Base-by-base conservation (phyloP, 2,113 vertebrate genomes). In the Triplophysa dalaica region DNA sequence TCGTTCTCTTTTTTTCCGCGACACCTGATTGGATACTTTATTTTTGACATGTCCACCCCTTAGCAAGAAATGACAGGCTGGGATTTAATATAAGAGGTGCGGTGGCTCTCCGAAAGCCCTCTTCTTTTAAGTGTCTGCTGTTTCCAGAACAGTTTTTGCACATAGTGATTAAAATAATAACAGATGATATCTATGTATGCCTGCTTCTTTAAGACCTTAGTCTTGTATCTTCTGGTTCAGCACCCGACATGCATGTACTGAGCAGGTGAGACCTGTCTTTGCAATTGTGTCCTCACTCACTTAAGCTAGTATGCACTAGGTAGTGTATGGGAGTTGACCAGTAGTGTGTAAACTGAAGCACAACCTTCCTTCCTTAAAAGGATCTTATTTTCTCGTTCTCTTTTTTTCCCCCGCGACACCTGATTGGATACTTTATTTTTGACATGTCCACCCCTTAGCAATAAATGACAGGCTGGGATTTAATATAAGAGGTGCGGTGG, bases 41-140 rank as follows among this genome's bases (percentile, higher is more conserved):
- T 75, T 85, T 78, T 85, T 70, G 82, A 84, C 75, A 89, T 86
- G 87, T 89, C 89, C 91, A 89, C 89, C 90, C 90, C 74, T 79
- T 80, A 33, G 75, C 78, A 83, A 88, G 81, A 86, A 85, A 86
- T 91, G 89, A 78, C 83, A 87, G 74, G 62, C 24, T 80, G 67
- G 83, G 70, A 73, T 58, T 60, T 67, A 77, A 74, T 84, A 68
- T 62, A 79, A 85, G 68, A 62, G 13, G 9, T 1, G 21, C 62
- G 65, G 16, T n/a, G 0, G 7, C 45, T 58, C 8, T 33, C n/a
- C 50, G 21, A 19, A 13, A 69, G 70, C 9, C 50, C 21, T 6
- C 54, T n/a, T 58, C 8, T n/a, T 58, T 19, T 17, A 5, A 33
- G n/a, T n/a, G n/a, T n/a, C n/a, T n/a, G n/a, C n/a, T n/a, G n/a